Evolutionary conservation across 1,140 invertebrate genomes (phyloP).

Genomic region (Harpegnathos saltator): DNA sequence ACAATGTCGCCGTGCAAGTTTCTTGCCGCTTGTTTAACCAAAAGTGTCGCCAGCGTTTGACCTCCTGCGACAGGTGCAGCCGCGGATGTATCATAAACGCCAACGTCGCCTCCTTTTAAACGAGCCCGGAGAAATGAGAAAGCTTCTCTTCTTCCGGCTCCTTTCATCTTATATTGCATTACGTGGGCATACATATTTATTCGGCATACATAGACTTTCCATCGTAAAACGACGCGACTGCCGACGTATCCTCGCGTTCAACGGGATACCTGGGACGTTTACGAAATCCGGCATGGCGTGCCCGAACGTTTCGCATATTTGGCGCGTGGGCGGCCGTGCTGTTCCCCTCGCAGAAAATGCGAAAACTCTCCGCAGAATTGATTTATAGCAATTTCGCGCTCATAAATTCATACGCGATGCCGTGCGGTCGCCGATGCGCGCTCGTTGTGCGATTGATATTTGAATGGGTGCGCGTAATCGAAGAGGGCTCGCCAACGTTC

Average conservation of each 20-base stretch:
- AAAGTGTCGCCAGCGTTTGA: background rate
- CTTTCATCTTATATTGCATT: constrained; percentile 71
- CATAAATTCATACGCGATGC: constrained; percentile 48
- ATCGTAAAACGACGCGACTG: constrained; percentile 62
- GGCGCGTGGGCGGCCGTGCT: constrained; percentile 39
- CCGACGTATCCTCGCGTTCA: constrained; percentile 67
- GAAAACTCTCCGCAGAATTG: constrained; percentile 39
- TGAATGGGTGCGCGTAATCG: background rate
- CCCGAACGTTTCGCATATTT: constrained; percentile 64
- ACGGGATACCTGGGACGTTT: constrained; percentile 67
- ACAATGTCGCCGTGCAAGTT: background rate
- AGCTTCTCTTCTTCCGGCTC: constrained; percentile 54
- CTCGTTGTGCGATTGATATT: constrained; percentile 12
- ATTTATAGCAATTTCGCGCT: constrained; percentile 55
- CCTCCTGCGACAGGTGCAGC: background rate
- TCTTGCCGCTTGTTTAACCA: constrained; percentile 36
- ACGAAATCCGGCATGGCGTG: constrained; percentile 66
- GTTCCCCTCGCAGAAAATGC: constrained; percentile 66
- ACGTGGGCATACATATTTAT: constrained; percentile 74
- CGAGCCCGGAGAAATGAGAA: constrained; percentile 23
- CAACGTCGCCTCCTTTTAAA: constrained; percentile 24
- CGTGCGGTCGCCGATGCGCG: background rate
- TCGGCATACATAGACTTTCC: constrained; percentile 70
- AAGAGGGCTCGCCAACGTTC: constrained; percentile 9
- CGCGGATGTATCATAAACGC: constrained; percentile 20